Evolutionary conservation across 2,113 vertebrate species (phyloP).

Genomic region (Oenanthe melanoleuca): DNA sequence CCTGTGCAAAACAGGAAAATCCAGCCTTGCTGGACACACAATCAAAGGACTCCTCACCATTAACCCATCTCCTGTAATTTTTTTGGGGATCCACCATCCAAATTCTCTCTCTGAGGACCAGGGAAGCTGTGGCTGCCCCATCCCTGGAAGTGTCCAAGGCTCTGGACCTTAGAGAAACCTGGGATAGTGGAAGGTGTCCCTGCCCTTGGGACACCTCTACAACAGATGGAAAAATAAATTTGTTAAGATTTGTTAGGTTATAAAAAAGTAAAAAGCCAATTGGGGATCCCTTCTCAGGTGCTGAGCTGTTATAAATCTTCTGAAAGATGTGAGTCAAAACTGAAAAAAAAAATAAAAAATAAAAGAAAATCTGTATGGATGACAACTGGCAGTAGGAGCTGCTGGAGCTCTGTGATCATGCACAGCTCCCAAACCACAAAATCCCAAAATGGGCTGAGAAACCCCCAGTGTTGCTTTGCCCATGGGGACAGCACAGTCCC

Average conservation of each 20-base stretch:
- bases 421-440: not conserved
- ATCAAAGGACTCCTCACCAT: not conserved
- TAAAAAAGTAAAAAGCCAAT: not conserved
- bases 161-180: not conserved
- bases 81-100: not conserved
- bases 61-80: not conserved
- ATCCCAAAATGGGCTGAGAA: not conserved
- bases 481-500: not conserved
- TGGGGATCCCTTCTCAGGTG: not conserved
- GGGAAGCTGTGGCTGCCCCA: not conserved
- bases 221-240: not conserved
- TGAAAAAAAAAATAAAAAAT: no score
- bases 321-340: accelerated
- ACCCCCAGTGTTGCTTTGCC: not conserved
- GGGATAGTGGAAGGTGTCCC: not conserved
- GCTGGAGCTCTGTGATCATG: not conserved
- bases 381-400: not conserved
- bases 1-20: not conserved
- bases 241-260: not conserved
- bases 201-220: not conserved
- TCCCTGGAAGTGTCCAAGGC: not conserved
- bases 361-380: no score
- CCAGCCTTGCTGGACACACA: not conserved
- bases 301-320: not conserved
- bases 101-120: not conserved